Base-by-base conservation (phyloP, 1,140 invertebrate genomes). In the Hyphantria cunea region DNA sequence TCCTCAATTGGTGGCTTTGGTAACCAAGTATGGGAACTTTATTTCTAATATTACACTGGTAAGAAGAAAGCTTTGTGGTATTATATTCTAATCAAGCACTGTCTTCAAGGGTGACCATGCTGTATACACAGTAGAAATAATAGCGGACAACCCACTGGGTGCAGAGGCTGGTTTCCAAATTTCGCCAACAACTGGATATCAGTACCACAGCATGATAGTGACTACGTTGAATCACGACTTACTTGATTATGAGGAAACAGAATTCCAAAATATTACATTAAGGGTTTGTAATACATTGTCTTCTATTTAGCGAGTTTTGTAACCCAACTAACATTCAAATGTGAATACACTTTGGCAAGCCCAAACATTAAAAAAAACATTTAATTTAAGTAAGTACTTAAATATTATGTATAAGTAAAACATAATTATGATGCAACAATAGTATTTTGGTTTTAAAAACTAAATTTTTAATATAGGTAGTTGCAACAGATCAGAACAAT, bases 101-200 rank as follows among this genome's bases (percentile, higher is more conserved):
- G 5, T 10, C 12, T 39, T 12, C 33, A n/a, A 93, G 93, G 92
- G 92, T 50, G 75, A 85, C 74, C 91, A 93, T 70, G 93, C 92
- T 3, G 91, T 91, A 70, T 93, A 92, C 64, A 72, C 62, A 9
- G 91, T 93, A 0, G 66, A 70, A 10, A 51, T 93, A 11, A 75
- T 79, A 52, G 85, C 80, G 39, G 75, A 75, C 0, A 63, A 66
- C 9, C 89, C 89, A 0, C 67, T 74, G 0, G 75, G 78, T 0
- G 88, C 76, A 0, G 84, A 81, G 0, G 61, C 80, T 12, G 92
- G 92, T 0, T 93, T 93, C 78, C 74, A 90, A 45, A 81, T 93
- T 13, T 87, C 92, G 13, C 93, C 93, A 0, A 80, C 78, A 6
- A 83, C 76, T 13, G 93, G 93, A 11, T 93, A 93, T 71, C 92